Conservation (phyloP, 30 jellyfish, hydroid and myxozoan species). For the Euphysa ruthae region DNA sequence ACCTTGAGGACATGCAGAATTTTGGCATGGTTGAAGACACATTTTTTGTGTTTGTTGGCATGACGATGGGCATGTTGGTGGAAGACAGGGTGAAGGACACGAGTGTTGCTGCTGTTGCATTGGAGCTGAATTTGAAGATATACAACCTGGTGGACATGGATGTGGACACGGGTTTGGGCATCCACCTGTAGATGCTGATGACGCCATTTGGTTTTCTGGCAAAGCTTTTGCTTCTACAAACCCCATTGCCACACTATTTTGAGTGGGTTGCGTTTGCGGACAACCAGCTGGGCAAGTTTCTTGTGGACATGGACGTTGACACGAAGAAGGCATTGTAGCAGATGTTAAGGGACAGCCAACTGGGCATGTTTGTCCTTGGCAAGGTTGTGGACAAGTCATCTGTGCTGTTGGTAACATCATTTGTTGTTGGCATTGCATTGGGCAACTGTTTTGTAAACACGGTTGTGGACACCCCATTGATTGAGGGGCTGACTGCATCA, state of each 20-base stretch:
- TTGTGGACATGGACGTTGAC: conserved; percentile 16
- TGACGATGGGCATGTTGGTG: conserved; percentile 11
- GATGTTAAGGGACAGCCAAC: conserved; percentile 22
- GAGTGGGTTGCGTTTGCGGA: conserved; percentile 7
- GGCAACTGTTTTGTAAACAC: conserved; percentile 52
- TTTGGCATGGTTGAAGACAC: conserved; percentile 39
- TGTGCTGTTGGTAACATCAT: background rate
- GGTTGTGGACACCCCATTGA: conserved; percentile 73
- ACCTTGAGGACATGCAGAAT: conserved; percentile 8
- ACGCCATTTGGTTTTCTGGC: background rate
- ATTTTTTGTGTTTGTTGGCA: conserved; percentile 10
- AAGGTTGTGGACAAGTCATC: conserved; percentile 18
- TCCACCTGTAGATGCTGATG: conserved; percentile 4
- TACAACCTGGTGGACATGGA: conserved; percentile 74
- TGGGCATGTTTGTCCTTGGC: conserved; percentile 30
- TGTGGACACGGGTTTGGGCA: conserved; percentile 77
- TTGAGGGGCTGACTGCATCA: background rate
- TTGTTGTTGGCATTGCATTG: conserved; percentile 19
- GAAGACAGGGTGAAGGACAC: conserved; percentile 43
- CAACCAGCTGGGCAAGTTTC: conserved; percentile 30
- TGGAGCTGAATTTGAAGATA: background rate
- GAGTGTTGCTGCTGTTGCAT: background rate
- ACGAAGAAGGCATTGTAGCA: background rate
- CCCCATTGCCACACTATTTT: background rate
- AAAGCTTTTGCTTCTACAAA: background rate